Conservation (phyloP, 2,888 invertebrate species). For the Drosophila rellima region DNA sequence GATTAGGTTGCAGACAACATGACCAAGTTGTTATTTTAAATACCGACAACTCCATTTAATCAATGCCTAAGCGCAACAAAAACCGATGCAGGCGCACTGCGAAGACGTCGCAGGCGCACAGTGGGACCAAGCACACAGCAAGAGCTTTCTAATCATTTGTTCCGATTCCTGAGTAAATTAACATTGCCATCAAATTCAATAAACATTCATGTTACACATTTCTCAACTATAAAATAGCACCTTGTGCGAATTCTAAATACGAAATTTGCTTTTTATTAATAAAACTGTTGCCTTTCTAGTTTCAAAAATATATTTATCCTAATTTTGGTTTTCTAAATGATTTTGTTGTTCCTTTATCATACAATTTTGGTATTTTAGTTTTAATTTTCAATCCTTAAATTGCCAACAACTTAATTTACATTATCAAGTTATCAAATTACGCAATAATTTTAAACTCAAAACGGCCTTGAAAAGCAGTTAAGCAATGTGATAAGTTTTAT, state of each 20-base stretch:
- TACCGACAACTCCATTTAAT: slow-evolving; percentile 82
- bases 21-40: slow-evolving; percentile 81
- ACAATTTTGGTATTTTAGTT: too few relatives aligned
- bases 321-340: too few relatives aligned
- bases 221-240: not conserved
- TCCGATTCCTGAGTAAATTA: not conserved
- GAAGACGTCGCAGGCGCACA: slow-evolving; percentile 32
- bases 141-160: not conserved
- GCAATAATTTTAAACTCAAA: not conserved
- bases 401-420: too few relatives aligned
- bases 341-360: not conserved
- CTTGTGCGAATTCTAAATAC: too few relatives aligned
- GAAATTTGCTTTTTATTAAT: too few relatives aligned
- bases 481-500: not conserved
- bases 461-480: slow-evolving; percentile 2
- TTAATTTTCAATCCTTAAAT: too few relatives aligned
- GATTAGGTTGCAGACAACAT: slow-evolving; percentile 79
- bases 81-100: slow-evolving; percentile 20
- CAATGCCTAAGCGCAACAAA: slow-evolving; percentile 65
- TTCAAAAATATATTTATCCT: too few relatives aligned
- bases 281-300: too few relatives aligned
- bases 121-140: not conserved
- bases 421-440: not conserved
- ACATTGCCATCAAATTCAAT: not conserved
- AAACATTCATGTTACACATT: not conserved